These are phyloP conservation scores for Sesia apiformis DNA, from an alignment of 2,888 invertebrate genomes.

Conservation along the genomic window DNA sequence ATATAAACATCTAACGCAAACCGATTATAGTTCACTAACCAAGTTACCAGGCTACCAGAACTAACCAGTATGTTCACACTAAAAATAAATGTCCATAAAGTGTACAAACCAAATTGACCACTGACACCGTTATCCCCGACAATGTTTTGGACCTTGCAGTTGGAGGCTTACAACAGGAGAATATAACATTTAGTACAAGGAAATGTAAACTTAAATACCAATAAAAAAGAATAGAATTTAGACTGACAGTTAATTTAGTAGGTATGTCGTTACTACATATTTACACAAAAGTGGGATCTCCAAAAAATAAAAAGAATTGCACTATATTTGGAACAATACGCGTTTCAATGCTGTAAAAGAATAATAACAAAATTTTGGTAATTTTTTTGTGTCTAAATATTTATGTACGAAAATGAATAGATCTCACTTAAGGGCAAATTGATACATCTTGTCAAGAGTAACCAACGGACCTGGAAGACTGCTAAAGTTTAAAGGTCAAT, in stretches of 20 bases:
- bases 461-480: constrained; percentile 22
- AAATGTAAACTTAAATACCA: constrained; percentile 24
- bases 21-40: too few species aligned
- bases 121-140: constrained; percentile 70
- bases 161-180: constrained; percentile 63
- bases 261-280: too few species aligned
- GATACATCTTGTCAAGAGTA: too few species aligned
- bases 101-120: constrained; percentile 72
- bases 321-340: too few species aligned
- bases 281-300: too few species aligned
- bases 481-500: constrained; percentile 33
- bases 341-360: too few species aligned
- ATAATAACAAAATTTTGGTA: too few species aligned
- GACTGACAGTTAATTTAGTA: neutral
- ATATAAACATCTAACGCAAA: too few species aligned
- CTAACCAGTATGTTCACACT: constrained; percentile 34
- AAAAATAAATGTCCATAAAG: constrained; percentile 35
- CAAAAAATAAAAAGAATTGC: too few species aligned
- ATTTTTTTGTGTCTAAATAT: too few species aligned
- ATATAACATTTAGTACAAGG: constrained; percentile 48
- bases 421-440: too few species aligned
- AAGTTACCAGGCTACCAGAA: constrained; percentile 34
- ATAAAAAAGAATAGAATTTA: constrained; percentile 9
- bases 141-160: constrained; percentile 65
- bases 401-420: too few species aligned